These are phyloP conservation scores for Oreochromis grahami DNA, from an alignment of 2,797 vertebrate species.

Conservation along the genomic window DNA sequence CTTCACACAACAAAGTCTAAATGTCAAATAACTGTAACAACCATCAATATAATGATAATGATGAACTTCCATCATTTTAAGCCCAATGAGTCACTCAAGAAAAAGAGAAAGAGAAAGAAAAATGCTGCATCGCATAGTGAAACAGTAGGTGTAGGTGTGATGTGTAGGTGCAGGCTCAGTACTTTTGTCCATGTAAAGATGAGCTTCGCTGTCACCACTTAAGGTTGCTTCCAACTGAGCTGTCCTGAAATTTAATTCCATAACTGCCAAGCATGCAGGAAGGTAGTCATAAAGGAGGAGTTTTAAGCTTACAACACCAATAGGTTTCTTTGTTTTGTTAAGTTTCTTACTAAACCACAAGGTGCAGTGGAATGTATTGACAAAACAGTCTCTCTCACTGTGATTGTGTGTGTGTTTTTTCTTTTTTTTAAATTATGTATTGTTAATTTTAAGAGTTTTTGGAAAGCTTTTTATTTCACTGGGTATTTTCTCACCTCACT, in stretches of 20 bases:
- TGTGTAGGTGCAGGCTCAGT: not conserved
- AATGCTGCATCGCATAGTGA: too few species aligned
- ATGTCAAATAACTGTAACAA: not conserved
- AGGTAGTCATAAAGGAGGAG: not conserved
- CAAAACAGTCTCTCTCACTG: not conserved
- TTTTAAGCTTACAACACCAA: not conserved
- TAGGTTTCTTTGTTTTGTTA: not conserved
- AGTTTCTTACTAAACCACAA: not conserved
- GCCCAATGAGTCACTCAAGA: too few species aligned
- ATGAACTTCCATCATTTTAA: not conserved
- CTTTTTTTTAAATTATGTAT: too few species aligned
- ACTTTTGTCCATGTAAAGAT: accelerated
- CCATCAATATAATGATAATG: not conserved
- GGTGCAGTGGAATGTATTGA: not conserved
- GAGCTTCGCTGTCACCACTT: not conserved
- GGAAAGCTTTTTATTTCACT: not conserved
- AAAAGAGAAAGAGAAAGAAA: too few species aligned
- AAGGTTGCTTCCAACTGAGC: not conserved
- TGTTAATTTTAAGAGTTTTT: not conserved
- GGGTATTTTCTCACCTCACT: not conserved
- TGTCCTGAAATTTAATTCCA: not conserved
- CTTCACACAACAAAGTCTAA: not conserved
- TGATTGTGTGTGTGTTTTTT: not conserved
- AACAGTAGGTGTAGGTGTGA: not conserved
- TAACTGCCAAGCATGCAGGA: not conserved